These are phyloP conservation scores for Aptenodytes forsteri DNA, from an alignment of 2,113 vertebrate genomes.

Conservation along the genomic window DNA sequence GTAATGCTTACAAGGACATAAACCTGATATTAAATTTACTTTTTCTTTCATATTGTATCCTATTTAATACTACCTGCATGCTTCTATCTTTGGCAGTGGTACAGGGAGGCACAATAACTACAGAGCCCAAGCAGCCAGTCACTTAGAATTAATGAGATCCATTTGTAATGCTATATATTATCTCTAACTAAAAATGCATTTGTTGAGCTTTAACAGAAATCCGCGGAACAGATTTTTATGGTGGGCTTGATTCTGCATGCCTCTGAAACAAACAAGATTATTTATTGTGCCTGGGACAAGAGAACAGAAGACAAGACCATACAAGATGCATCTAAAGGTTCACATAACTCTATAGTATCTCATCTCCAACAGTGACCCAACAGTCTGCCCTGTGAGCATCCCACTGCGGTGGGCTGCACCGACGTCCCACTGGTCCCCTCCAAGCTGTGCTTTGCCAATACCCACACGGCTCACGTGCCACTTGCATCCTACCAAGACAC, in stretches of 20 bases:
- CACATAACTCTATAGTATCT: not conserved
- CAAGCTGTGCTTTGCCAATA: not conserved
- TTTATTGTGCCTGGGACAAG: not conserved
- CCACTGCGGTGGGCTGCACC: not conserved
- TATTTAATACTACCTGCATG: not conserved
- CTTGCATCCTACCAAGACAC: not conserved
- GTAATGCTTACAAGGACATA: not conserved
- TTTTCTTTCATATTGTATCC: not conserved
- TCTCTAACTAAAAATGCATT: not conserved
- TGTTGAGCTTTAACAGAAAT: not conserved
- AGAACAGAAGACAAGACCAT: not conserved
- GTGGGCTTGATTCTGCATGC: not conserved
- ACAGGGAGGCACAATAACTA: not conserved
- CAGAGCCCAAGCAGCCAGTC: not conserved
- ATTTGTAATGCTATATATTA: not conserved
- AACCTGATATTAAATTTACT: not conserved
- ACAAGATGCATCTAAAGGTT: not conserved
- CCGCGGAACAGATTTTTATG: not conserved
- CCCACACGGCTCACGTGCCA: fast-evolving
- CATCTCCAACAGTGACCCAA: not conserved
- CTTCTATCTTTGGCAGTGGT: not conserved
- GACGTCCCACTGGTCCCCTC: not conserved
- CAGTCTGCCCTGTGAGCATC: not conserved
- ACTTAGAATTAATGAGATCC: not conserved
- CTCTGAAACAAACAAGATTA: not conserved